Evolutionary conservation across 2,888 invertebrate genomes (phyloP).

Genomic region (Hoplodrina blanda): DNA sequence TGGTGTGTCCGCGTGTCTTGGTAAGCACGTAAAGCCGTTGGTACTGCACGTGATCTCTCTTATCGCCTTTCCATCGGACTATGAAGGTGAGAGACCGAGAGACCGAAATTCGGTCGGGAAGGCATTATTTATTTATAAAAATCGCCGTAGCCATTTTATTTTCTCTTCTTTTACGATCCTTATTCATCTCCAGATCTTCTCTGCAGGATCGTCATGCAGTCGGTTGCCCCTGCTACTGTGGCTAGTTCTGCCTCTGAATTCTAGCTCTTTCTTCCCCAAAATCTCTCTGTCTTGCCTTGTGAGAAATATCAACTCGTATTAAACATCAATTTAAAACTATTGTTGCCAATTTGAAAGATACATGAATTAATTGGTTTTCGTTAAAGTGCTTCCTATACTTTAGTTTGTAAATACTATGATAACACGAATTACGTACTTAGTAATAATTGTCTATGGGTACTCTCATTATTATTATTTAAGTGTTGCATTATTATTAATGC

Average conservation of each 20-base stretch:
- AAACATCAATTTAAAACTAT: not conserved
- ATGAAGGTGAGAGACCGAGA: too few species aligned
- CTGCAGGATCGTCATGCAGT: not conserved
- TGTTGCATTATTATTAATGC: not conserved
- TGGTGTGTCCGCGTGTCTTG: too few species aligned
- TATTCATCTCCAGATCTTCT: too few species aligned
- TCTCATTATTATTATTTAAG: slow-evolving; percentile 1
- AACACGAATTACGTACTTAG: not conserved
- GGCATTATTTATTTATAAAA: too few species aligned
- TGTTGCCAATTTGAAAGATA: not conserved
- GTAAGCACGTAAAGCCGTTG: too few species aligned
- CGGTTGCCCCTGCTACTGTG: not conserved
- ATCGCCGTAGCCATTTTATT: too few species aligned
- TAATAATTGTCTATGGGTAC: not conserved
- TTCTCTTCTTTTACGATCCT: not conserved
- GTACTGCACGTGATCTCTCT: too few species aligned
- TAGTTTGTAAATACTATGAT: not conserved
- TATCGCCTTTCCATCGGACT: too few species aligned
- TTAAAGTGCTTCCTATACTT: slow-evolving; percentile 4
- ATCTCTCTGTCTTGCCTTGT: not conserved
- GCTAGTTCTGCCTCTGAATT: not conserved
- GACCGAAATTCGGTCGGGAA: too few species aligned
- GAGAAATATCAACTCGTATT: not conserved
- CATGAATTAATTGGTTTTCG: not conserved
- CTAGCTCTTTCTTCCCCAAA: not conserved